These are phyloP conservation scores for Crepidodera aurea DNA, from an alignment of 2,888 invertebrate species.

Conservation along the genomic window DNA sequence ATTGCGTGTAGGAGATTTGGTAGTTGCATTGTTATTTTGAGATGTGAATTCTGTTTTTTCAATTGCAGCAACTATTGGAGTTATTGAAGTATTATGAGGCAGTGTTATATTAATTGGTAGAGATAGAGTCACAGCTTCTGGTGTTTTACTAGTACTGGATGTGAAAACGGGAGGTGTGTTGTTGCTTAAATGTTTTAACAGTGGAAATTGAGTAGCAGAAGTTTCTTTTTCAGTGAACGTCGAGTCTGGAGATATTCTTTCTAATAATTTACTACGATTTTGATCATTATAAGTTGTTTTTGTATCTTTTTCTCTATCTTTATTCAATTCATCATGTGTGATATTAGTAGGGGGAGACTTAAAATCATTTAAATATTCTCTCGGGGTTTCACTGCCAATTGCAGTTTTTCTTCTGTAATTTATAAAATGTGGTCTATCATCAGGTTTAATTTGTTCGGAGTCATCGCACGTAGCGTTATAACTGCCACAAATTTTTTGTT, in stretches of 20 bases:
- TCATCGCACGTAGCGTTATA: neutral
- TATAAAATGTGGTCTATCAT: neutral
- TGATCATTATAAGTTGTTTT: neutral
- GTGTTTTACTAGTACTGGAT: neutral
- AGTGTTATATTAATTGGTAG: neutral
- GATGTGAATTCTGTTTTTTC: neutral
- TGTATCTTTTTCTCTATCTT: neutral
- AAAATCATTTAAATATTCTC: neutral
- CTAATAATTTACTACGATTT: neutral
- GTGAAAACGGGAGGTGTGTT: neutral
- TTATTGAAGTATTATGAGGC: constrained; percentile 2
- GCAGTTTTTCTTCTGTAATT: constrained; percentile 22
- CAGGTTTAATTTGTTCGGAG: neutral
- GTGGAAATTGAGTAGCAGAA: neutral
- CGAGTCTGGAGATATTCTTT: constrained; percentile 18
- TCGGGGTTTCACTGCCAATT: constrained; percentile 11
- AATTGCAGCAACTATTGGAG: neutral
- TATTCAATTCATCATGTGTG: neutral
- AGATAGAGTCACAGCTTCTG: neutral
- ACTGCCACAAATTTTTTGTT: constrained; percentile 4
- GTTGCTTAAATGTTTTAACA: neutral
- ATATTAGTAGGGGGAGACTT: too few relatives aligned
- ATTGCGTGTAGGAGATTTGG: neutral
- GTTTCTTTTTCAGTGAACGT: constrained; percentile 2
- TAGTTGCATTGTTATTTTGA: too few relatives aligned